Evolutionary conservation across 92 coral and sea anemone species (phyloP).

Genomic region (Blastomussa wellsi): DNA sequence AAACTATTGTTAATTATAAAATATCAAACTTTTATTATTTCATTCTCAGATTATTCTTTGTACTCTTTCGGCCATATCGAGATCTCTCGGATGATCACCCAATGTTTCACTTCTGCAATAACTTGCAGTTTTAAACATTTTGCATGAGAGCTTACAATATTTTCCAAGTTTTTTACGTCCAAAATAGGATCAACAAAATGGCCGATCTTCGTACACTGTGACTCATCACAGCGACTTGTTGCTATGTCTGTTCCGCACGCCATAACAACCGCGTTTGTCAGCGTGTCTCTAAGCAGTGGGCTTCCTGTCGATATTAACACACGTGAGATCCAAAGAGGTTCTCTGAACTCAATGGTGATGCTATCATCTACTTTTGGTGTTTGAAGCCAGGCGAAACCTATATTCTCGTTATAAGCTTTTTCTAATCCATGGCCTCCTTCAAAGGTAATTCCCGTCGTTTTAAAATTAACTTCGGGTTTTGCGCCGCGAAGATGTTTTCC

Average conservation of each 20-base stretch:
- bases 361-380: slow-evolving; percentile 39
- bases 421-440: slow-evolving; percentile 26
- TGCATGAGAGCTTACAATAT: slow-evolving; percentile 1
- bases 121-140: slow-evolving; percentile 48
- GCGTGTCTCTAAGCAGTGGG: slow-evolving; percentile 41
- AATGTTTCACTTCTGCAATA: slow-evolving; percentile 8
- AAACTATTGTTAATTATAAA: neutral
- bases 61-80: slow-evolving; percentile 44
- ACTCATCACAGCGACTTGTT: slow-evolving; percentile 24
- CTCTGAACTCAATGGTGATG: slow-evolving; percentile 37
- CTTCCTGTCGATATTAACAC: slow-evolving; percentile 48
- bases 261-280: slow-evolving; percentile 12
- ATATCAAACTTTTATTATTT: neutral
- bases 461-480: slow-evolving; percentile 42
- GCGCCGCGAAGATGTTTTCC: slow-evolving; percentile 20
- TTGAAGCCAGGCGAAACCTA: slow-evolving; percentile 50
- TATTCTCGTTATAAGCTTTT: slow-evolving; percentile 36
- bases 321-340: slow-evolving; percentile 34
- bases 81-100: slow-evolving; percentile 57
- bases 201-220: slow-evolving; percentile 29
- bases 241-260: slow-evolving; percentile 11
- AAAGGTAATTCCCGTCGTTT: slow-evolving; percentile 9
- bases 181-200: slow-evolving; percentile 40
- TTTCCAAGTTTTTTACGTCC: slow-evolving; percentile 14
- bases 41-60: neutral